Percentiles rank a stretch among this genome's conserved stretches.
phyloP scores from a whole-genome alignment of 2,113 vertebrate species.

The Sitta europaea region DNA sequence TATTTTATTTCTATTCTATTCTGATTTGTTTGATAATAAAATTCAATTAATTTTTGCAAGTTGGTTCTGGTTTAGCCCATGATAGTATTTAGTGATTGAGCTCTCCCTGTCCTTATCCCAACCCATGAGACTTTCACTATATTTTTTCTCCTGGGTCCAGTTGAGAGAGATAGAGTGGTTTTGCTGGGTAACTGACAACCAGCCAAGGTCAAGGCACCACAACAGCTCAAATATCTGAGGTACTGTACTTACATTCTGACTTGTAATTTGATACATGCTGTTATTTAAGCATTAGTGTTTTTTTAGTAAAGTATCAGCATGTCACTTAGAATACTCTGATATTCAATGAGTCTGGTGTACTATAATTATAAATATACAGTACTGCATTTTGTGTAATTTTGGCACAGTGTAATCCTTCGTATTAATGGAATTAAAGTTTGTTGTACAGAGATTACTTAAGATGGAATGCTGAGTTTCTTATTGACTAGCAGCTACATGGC shows the following conservation, averaged over 20 bases:
- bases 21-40: background rate
- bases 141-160: background rate
- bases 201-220: background rate
- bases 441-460: background rate
- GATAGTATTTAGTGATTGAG: background rate
- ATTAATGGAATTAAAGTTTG: background rate
- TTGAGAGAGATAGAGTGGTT: background rate
- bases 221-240: background rate
- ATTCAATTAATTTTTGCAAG: background rate
- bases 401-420: background rate
- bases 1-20: background rate
- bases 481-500: background rate
- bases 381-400: background rate
- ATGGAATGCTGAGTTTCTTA: background rate
- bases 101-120: background rate
- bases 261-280: background rate
- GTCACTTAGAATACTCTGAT: background rate
- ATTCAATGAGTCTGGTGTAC: background rate
- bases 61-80: background rate
- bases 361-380: background rate
- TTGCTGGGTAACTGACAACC: background rate
- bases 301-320: background rate
- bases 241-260: background rate
- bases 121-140: background rate
- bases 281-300: background rate